Evolutionary conservation across 2,797 vertebrate species (phyloP), one percentile per base, ranked within the genome.

Genomic region (Gymnoscopelus braueri): DNA sequence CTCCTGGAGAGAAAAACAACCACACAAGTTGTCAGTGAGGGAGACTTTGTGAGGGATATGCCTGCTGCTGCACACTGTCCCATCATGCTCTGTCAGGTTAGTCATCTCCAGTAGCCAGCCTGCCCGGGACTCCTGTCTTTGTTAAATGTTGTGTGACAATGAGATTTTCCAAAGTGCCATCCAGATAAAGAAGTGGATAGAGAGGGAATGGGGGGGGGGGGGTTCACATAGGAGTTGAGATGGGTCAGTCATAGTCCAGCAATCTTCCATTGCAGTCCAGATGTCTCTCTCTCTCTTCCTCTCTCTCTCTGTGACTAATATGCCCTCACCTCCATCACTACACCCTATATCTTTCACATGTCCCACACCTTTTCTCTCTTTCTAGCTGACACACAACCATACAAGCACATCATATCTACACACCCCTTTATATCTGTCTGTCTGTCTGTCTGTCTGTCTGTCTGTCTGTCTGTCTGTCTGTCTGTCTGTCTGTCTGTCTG

Each of bases 171-270:
- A 84, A 89, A 83, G 88, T 87, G 89, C 88, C 89, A 87, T 83
- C 81, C 14, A 86, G 89, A 92, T 90, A 89, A 92, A 90, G 81
- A 84, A 91, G 87, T 91, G 86, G 69, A 79, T 81, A 75, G 68
- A 83, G 79, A 86, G 75, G 63, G 65, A 49, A 64, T 52, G 53
- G 39, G 75, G 4, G 19, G 50, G 23, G 9, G 67, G 57, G 78
- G 63, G 67, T 51, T 79, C 53, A 48, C 84, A 83, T 84, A 86
- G 83, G 77, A 75, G 67, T 69, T 56, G 75, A 92, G 92, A 93
- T 91, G 90, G 91, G 90, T 87, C 90, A 91, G 92, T 93, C 93
- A 93, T 92, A 94, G 89, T 92, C 87, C 89, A 94, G 83, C 81
- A 64, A 86, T 77, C 85, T 83, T 93, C 88, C 89, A 91, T 93